Percentiles rank a stretch among this genome's conserved stretches.
phyloP scores from a whole-genome alignment of 2,888 invertebrate genomes.

The Polyploca ridens region DNA sequence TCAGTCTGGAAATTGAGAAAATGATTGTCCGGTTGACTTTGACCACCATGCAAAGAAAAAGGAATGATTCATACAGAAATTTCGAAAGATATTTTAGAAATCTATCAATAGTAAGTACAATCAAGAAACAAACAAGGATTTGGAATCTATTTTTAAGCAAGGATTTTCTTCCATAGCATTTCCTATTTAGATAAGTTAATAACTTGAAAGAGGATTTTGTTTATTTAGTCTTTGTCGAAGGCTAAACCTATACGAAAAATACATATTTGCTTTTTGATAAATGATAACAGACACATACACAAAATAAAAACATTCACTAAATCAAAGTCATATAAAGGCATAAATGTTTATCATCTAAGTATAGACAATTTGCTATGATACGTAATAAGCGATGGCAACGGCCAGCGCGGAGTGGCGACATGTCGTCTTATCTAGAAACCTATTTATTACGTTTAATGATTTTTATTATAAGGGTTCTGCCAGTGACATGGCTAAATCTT shows the following conservation, averaged over 20 bases:
- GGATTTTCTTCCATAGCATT: too few relatives aligned
- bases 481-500: slow-evolving; percentile 38
- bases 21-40: not conserved
- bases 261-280: too few relatives aligned
- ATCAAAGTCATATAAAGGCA: not conserved
- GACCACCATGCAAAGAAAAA: too few relatives aligned
- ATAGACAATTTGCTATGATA: slow-evolving; percentile 28
- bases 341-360: not conserved
- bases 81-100: too few relatives aligned
- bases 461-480: slow-evolving; percentile 59
- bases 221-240: too few relatives aligned
- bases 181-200: too few relatives aligned
- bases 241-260: too few relatives aligned
- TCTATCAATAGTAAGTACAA: too few relatives aligned
- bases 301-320: not conserved
- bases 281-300: not conserved
- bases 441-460: slow-evolving; percentile 72
- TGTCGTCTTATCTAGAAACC: slow-evolving; percentile 73
- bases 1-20: not conserved
- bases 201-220: too few relatives aligned
- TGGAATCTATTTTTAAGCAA: too few relatives aligned
- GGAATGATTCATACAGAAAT: too few relatives aligned
- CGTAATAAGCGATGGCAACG: slow-evolving; percentile 43
- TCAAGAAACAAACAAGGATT: too few relatives aligned
- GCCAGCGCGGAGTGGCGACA: slow-evolving; percentile 67